Percentiles rank a stretch among this genome's conserved stretches.
These are phyloP conservation scores for Meles meles DNA, from an alignment of 2,113 vertebrate genomes.

Conservation along the genomic window DNA sequence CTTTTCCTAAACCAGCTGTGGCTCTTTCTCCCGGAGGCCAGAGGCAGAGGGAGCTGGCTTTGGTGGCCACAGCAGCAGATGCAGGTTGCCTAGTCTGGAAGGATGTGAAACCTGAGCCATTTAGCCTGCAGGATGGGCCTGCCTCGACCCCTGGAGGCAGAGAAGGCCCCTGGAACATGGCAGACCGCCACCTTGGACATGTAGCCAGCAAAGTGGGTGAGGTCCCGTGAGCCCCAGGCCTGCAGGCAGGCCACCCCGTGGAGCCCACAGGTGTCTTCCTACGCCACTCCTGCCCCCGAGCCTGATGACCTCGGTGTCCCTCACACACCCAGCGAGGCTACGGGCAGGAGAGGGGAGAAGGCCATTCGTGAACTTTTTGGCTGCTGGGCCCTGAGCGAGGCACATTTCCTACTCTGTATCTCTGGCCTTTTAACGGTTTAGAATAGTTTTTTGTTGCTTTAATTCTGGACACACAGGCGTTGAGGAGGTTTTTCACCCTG, in stretches of 20 bases:
- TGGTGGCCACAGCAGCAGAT: background rate
- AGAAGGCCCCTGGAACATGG: background rate
- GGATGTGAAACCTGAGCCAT: background rate
- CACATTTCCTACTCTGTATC: background rate
- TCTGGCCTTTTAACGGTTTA: background rate
- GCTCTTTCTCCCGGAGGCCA: background rate
- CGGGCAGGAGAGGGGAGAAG: background rate
- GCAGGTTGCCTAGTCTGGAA: background rate
- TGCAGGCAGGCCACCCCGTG: background rate
- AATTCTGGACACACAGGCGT: background rate
- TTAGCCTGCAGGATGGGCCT: background rate
- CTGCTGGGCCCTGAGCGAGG: background rate
- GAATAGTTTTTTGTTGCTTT: background rate
- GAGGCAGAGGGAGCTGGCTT: background rate
- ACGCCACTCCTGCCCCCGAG: background rate
- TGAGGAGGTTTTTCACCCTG: background rate
- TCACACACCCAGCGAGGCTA: background rate
- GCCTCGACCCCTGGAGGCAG: background rate
- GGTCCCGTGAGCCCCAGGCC: background rate
- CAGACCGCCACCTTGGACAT: background rate
- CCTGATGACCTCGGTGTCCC: background rate
- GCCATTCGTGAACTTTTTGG: background rate
- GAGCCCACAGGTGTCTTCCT: background rate
- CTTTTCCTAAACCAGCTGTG: background rate
- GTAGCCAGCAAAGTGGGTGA: background rate